Percentiles rank a stretch among this genome's conserved stretches.
phyloP scores from a whole-genome alignment of 2,888 invertebrate species.

The Tetragonisca angustula region DNA sequence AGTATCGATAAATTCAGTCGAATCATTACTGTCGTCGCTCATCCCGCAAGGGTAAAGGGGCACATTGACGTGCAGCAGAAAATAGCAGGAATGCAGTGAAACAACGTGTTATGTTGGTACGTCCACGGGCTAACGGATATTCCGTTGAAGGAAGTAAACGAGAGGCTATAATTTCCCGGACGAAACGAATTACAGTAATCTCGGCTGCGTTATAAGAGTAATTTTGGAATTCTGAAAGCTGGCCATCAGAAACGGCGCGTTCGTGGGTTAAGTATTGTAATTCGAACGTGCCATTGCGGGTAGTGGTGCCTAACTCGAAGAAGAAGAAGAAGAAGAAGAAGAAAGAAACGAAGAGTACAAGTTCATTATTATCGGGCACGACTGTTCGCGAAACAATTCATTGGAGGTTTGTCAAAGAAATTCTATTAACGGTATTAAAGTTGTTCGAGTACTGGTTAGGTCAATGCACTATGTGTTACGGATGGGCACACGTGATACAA shows the following conservation, averaged over 20 bases:
- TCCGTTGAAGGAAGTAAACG: constrained; percentile 42
- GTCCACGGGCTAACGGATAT: constrained; percentile 37
- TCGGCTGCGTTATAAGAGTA: constrained; percentile 29
- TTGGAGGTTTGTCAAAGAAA: no score
- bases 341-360: no score
- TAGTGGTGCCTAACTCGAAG: background rate
- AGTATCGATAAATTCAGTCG: background rate
- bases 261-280: constrained; percentile 17
- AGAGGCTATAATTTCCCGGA: constrained; percentile 48
- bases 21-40: background rate
- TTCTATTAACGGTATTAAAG: no score
- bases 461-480: no score
- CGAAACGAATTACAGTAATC: constrained; percentile 47
- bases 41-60: background rate
- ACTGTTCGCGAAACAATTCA: no score
- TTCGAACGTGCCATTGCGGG: background rate
- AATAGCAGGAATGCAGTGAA: constrained; percentile 10
- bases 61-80: constrained; percentile 1
- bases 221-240: constrained; percentile 35
- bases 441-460: no score
- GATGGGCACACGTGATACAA: no score
- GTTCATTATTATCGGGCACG: no score
- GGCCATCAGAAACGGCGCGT: constrained; percentile 23
- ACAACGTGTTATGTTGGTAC: background rate
- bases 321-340: background rate